A percentile compares a stretch with the other conserved stretches of the same genome.
Conservation (phyloP, 37 sponge, comb jelly and placozoan species). For the Aplysina aerophoba region DNA sequence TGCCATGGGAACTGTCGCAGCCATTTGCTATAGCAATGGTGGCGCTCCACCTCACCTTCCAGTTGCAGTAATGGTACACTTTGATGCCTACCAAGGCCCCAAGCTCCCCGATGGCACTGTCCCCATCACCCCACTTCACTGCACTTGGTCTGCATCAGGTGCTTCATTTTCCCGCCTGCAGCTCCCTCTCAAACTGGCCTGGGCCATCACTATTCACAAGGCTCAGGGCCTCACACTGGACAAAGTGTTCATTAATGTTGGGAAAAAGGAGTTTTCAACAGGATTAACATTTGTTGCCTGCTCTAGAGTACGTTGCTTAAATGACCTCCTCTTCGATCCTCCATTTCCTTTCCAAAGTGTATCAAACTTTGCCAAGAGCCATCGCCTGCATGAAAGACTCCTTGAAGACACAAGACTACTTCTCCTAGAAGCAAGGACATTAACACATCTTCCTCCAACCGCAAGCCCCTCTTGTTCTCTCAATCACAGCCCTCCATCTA, state of each 20-base stretch:
- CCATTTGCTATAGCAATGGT: conserved; percentile 26
- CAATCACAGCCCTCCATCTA: too few species aligned
- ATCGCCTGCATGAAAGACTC: not conserved
- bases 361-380: conserved; percentile 19
- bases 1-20: not conserved
- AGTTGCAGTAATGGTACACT: conserved; percentile 46
- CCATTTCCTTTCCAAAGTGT: conserved; percentile 32
- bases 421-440: not conserved
- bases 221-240: conserved; percentile 51
- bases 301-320: not conserved
- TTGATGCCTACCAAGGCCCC: conserved; percentile 41
- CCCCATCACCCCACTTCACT: conserved; percentile 23
- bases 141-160: conserved; percentile 13
- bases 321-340: conserved; percentile 2
- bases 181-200: conserved; percentile 41
- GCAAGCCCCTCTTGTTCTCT: not conserved
- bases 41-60: conserved; percentile 28
- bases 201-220: conserved; percentile 58
- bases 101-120: conserved; percentile 36
- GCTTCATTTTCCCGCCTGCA: conserved; percentile 10
- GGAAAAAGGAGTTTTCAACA: conserved; percentile 17
- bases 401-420: not conserved
- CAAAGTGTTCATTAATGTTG: conserved; percentile 46
- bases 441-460: not conserved
- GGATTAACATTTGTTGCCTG: conserved; percentile 9